A percentile compares a stretch with the other conserved stretches of the same genome.
phyloP scores from a whole-genome alignment of 2,888 invertebrate genomes.

The Sinelater perroti region DNA sequence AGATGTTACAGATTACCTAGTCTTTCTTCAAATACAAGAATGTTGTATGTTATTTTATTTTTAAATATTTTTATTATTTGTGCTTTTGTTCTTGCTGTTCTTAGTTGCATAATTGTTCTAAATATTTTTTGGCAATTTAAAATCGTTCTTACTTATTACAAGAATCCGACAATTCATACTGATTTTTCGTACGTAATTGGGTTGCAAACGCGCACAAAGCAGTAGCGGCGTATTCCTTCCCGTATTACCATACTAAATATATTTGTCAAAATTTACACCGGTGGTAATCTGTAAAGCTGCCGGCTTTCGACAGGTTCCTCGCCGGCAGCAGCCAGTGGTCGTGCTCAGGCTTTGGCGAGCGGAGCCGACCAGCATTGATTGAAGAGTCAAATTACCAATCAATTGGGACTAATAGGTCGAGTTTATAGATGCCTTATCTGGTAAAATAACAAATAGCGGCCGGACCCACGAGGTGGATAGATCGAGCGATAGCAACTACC shows the following conservation, averaged over 20 bases:
- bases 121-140: no score
- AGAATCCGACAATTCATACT: no score
- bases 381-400: conserved; percentile 58
- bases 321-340: conserved; percentile 35
- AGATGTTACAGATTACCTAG: no score
- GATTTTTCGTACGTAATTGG: no score
- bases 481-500: conserved; percentile 53
- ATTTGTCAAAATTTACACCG: conserved; percentile 39
- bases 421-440: conserved; percentile 56
- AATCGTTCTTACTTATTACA: no score
- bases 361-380: conserved; percentile 46
- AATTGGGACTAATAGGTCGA: conserved; percentile 59
- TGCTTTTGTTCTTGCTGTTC: no score
- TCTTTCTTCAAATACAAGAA: no score
- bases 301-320: conserved; percentile 35
- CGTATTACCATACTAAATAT: conserved; percentile 34
- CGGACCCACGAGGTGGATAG: conserved; percentile 48
- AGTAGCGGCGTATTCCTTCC: conserved; percentile 18
- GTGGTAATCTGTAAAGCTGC: conserved; percentile 36
- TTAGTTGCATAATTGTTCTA: no score
- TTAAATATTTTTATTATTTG: no score
- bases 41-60: no score
- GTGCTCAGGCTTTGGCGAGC: conserved; percentile 33
- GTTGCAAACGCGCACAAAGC: conserved; percentile 14
- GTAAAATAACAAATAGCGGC: conserved; percentile 60